Evolutionary conservation across 2,888 invertebrate species (phyloP).

Genomic region (Melitaea athalia): DNA sequence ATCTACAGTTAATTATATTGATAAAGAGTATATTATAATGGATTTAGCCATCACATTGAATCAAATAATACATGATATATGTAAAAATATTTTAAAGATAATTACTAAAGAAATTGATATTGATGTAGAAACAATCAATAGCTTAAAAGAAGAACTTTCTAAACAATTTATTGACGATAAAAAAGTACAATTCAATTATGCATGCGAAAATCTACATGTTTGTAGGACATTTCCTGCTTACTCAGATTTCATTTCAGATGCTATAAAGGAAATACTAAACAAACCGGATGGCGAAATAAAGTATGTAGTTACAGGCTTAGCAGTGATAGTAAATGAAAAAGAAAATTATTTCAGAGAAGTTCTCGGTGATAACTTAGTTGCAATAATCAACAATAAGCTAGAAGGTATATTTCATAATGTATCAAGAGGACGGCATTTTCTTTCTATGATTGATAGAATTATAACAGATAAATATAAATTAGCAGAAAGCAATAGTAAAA

Average conservation of each 20-base stretch:
- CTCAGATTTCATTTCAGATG: constrained; percentile 48
- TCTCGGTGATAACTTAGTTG: constrained; percentile 41
- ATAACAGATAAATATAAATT: constrained; percentile 47
- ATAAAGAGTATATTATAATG: constrained; percentile 45
- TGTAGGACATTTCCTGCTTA: constrained; percentile 53
- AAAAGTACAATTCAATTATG: constrained; percentile 44
- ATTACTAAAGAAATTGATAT: not conserved
- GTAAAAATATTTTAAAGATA: constrained; percentile 25
- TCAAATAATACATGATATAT: constrained; percentile 37
- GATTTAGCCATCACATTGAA: constrained; percentile 46
- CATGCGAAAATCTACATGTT: constrained; percentile 45
- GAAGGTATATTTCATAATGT: constrained; percentile 22
- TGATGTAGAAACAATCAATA: not conserved
- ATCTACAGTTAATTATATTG: constrained; percentile 27
- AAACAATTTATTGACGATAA: constrained; percentile 41
- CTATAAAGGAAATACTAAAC: constrained; percentile 47
- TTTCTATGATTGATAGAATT: constrained; percentile 39
- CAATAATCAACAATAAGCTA: constrained; percentile 38
- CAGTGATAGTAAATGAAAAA: constrained; percentile 34
- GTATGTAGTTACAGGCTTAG: constrained; percentile 33
- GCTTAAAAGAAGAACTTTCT: constrained; percentile 20
- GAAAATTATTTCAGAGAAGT: constrained; percentile 42
- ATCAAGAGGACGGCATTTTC: constrained; percentile 38
- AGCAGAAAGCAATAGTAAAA: constrained; percentile 34
- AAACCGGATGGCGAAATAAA: constrained; percentile 45